Base-by-base conservation (phyloP, 2,113 vertebrate genomes). In the Dasyprocta punctata region DNA sequence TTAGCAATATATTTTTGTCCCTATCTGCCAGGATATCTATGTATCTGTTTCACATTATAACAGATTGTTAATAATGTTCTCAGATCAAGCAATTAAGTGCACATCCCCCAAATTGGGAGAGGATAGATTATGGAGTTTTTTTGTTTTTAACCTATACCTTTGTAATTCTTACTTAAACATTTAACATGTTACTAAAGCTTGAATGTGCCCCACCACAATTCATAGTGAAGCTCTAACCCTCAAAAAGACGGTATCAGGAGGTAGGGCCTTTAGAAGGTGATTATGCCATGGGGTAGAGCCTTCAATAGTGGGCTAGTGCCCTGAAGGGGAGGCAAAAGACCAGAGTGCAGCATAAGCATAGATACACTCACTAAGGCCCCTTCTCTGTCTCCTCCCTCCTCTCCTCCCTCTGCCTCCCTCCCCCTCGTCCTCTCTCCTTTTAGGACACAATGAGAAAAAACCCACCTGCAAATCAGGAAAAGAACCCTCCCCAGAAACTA, bases 131-230 rank as follows among this genome's bases (percentile, higher is more conserved):
- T 36, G 24, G 8, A 49, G 47, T 7, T 49, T 80, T 83, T 56
- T 54, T n/a, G n/a, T n/a, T n/a, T 56, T 67, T 86, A 56, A 63
- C 24, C 12, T 38, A 26, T 7, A 88, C 20, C 7, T 90, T 92
- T 90, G 11, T 41, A 49, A 94, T 95, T 89, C 17, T 75, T 71
- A 47, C 6, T 89, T 61, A 77, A 96, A 90, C 2, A 88, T 71
- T 65, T n/a, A 44, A 28, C 17, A 58, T 38, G n/a, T 63, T 26
- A 17, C 83, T 93, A 11, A 13, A 67, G 30, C 36, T 9, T n/a
- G 30, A 84, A 60, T 36, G 36, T 86, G 20, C 47, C 20, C 33
- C 28, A 77, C 5, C 14, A 16, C 0, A 14, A 78, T 41, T 89
- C 33, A 36, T 6, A 49, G 1, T 84, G 33, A 89, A 49, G 24